Evolutionary conservation across 2,797 vertebrate genomes (phyloP).

Genomic region (Diglossa cyanea): DNA sequence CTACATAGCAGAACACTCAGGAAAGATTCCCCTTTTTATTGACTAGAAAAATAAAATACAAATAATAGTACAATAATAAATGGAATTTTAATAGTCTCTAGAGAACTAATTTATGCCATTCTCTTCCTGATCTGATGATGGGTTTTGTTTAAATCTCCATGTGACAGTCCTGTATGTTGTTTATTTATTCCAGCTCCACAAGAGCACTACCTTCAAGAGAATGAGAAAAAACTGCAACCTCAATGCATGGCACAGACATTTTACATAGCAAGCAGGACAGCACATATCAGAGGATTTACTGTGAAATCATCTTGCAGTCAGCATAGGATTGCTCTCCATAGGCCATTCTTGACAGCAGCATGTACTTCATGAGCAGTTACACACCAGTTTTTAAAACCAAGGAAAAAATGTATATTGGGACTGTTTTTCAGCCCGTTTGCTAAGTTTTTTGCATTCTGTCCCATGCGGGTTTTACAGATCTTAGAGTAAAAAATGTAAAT

Average conservation of each 20-base stretch:
- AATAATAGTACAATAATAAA: not conserved
- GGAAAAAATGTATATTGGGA: constrained; percentile 65
- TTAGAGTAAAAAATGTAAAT: constrained; percentile 76
- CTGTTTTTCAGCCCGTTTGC: constrained; percentile 80
- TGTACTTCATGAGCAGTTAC: constrained; percentile 68
- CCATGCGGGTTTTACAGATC: constrained; percentile 72
- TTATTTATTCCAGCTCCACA: constrained; percentile 66
- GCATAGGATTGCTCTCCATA: constrained; percentile 60
- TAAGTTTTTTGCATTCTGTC: constrained; percentile 78
- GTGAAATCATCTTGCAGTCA: constrained; percentile 70
- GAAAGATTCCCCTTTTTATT: not conserved
- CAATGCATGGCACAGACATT: constrained; percentile 78
- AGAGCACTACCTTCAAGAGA: constrained; percentile 71
- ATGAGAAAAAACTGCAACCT: constrained; percentile 72
- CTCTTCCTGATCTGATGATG: not conserved
- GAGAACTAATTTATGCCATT: not conserved
- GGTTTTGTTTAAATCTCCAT: constrained; percentile 50
- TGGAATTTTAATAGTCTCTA: not conserved
- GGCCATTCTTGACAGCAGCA: constrained; percentile 71
- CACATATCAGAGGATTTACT: constrained; percentile 59
- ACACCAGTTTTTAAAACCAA: constrained; percentile 74
- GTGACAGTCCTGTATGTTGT: constrained; percentile 48
- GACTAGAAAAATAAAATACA: not conserved
- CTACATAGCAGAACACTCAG: not conserved
- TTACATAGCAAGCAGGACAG: constrained; percentile 45